Conservation (phyloP, 1,140 invertebrate species). For the Littorina saxatilis region DNA sequence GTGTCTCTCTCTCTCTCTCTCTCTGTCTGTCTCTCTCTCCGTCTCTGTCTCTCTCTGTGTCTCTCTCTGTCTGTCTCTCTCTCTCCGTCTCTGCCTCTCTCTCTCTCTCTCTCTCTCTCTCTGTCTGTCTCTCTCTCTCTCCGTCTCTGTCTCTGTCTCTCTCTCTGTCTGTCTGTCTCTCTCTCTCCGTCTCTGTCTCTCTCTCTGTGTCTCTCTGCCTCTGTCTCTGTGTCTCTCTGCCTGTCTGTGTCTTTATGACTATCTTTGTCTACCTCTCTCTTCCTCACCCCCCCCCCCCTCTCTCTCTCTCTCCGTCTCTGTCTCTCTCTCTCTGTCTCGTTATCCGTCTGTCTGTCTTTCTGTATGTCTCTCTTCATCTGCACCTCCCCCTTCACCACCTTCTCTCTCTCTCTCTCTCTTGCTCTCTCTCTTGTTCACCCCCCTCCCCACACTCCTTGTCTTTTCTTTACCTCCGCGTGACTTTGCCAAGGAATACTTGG, state of each 20-base stretch:
- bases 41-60: too few species aligned
- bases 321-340: conserved; percentile 2
- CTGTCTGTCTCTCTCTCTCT: neutral
- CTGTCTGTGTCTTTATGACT: neutral
- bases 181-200: neutral
- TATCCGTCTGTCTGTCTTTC: neutral
- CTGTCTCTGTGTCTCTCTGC: neutral
- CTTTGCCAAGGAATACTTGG: neutral
- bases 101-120: neutral
- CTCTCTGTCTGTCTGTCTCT: neutral
- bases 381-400: neutral
- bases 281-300: too few species aligned
- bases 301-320: neutral
- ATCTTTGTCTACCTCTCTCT: neutral
- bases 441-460: neutral
- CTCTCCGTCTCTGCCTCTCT: neutral
- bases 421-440: conserved; percentile 3
- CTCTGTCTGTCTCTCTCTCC: too few species aligned
- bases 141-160: neutral
- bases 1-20: too few species aligned
- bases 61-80: too few species aligned
- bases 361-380: neutral
- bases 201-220: neutral
- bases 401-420: neutral
- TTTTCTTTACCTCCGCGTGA: neutral